phyloP scores from a whole-genome alignment of 2,113 vertebrate genomes.

The Cnemophilus loriae region DNA sequence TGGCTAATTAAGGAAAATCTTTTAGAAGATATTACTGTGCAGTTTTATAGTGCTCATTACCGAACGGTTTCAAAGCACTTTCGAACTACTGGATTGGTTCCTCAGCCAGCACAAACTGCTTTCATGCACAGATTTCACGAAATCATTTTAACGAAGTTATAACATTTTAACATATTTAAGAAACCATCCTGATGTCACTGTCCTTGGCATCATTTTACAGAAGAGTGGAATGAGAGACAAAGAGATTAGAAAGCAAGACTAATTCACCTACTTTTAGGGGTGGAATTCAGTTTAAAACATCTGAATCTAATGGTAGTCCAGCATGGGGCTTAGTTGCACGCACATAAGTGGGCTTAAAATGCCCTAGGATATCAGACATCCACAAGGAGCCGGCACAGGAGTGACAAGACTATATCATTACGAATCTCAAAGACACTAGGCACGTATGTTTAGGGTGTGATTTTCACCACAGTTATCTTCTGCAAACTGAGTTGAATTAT shows the following conservation, averaged over 20 bases:
- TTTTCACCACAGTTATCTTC: neutral
- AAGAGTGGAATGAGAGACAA: neutral
- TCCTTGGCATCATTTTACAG: neutral
- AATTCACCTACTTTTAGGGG: neutral
- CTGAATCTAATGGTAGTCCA: neutral
- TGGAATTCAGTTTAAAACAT: neutral
- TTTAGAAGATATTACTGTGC: neutral
- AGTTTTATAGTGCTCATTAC: neutral
- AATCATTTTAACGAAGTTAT: neutral
- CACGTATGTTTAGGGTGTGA: accelerated
- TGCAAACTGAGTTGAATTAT: neutral
- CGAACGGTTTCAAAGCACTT: neutral
- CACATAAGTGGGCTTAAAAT: neutral
- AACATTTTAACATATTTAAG: neutral
- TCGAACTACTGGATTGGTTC: neutral
- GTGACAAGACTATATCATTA: neutral
- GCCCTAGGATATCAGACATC: neutral
- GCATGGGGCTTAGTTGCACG: neutral
- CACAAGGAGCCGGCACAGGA: neutral
- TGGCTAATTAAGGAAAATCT: slow-evolving; percentile 7
- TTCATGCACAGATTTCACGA: neutral
- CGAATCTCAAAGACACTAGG: neutral
- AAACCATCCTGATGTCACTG: neutral
- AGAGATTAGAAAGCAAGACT: neutral
- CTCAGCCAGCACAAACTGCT: neutral